Evolutionary conservation across 2,797 vertebrate genomes (phyloP), one percentile per base, ranked within the genome.

Genomic region (Enteromius mattozi): DNA sequence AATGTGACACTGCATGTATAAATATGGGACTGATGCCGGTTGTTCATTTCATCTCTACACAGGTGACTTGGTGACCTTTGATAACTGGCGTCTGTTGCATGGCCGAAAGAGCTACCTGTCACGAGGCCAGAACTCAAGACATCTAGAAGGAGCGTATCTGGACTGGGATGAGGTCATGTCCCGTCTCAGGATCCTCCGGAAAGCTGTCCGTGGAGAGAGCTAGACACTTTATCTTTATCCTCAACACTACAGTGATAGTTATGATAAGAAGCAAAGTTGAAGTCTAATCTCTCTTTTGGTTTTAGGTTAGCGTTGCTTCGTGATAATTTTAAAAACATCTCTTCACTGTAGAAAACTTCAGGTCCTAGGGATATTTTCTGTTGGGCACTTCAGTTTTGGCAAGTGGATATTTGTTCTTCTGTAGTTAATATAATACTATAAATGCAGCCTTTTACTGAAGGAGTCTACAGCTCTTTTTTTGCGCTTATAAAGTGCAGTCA

Each of bases 121-220:
- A 0, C 14, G 37, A 0, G 78, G 75, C 0, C 89, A 88, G 56
- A 82, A 85, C 8, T 59, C 92, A 2, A 94, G 97, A 7, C 97
- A 96, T 88, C 94, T 99, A 17, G 97, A 99, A 88, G 98, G 97
- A 0, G 97, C 96, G 27, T 99, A 99, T 51, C 94, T 96, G 54
- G 97, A 99, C 91, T 99, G 98, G 98, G 98, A 99, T 1, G 96
- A 97, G 59, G 96, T 97, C 69, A 96, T 99, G 96, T 99, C 97
- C 3, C 95, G 97, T 81, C 95, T 99, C 56, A 93, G 95, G 80
- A 90, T 96, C 33, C 94, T 99, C 71, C 94, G 89, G 80, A 93
- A 81, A 80, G 92, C 70, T 0, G 69, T 97, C 17, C 83, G 93
- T 1, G 81, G 86, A 0, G 89, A 88, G 47, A 76, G 72, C 1